Evolutionary conservation across 2,797 vertebrate species (phyloP).

Genomic region (Coregonus ussuriensis): DNA sequence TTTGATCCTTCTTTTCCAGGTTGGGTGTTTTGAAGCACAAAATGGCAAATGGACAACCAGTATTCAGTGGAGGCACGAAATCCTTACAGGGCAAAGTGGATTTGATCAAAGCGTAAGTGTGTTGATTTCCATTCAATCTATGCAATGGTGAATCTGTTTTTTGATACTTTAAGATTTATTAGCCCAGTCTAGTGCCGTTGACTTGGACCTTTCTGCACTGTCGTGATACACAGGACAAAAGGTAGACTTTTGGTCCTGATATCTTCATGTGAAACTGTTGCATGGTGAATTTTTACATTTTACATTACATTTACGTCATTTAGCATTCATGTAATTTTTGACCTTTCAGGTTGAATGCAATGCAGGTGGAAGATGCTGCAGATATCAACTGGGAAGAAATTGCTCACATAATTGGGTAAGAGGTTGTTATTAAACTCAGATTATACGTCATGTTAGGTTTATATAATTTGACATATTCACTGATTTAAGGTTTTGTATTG

Average conservation of each 20-base stretch:
- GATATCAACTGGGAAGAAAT: conserved; percentile 6
- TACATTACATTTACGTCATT: too few species aligned
- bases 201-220: not conserved
- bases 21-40: not conserved
- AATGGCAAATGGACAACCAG: not conserved
- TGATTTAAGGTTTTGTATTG: too few species aligned
- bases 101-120: conserved; percentile 1
- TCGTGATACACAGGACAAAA: too few species aligned
- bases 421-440: not conserved
- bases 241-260: not conserved
- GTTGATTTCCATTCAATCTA: not conserved
- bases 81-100: not conserved
- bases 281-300: not conserved
- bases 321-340: not conserved
- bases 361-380: not conserved
- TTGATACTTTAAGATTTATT: not conserved
- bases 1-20: not conserved
- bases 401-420: conserved; percentile 1
- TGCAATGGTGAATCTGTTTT: not conserved
- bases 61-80: not conserved
- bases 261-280: not conserved
- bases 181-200: not conserved
- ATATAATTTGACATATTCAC: too few species aligned
- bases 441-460: too few species aligned
- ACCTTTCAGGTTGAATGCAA: not conserved